Evolutionary conservation across 2,113 vertebrate species (phyloP), one percentile per base, ranked within the genome.

Genomic region (Patagioenas fasciata): DNA sequence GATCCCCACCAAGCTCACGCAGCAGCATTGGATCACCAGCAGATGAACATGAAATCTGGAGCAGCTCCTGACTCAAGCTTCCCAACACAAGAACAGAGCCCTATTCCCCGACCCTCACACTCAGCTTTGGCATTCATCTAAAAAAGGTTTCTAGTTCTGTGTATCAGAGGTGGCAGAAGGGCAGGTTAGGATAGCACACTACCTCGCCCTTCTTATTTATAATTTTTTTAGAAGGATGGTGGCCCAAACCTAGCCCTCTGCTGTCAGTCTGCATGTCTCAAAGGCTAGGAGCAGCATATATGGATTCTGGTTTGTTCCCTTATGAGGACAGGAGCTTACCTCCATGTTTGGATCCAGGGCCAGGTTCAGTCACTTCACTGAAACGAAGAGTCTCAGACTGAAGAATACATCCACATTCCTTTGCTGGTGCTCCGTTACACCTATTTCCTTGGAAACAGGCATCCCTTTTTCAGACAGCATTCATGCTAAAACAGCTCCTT

Each of bases 401-500:
- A 73, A 91, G 77, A 78, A 77, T 36, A 50, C 70, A 65, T 86
- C 91, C 79, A 25, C 14, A 3, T 61, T 87, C 85, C 78, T 95
- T 85, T 89, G 84, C 60, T 93, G 88, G 66, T 88, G 88, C 66
- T 93, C 66, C 79, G 72, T 47, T 48, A 85, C 73, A 18, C 69
- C 71, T 42, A 71, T 58, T 70, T 84, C 85, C 42, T 36, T 42
- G 62, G 94, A 93, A 94, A 80, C 2, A 74, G 93, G 82, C 38
- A 77, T 65, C 48, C 28, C n/a, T 47, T 88, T 78, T 91, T 77
- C 58, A 87, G 92, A 64, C n/a, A 89, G 92, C 15, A 0, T 36
- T 85, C 88, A 88, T 89, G 77, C 66, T 91, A 75, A 93, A 91
- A 95, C 96, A 96, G 92, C 85, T 94, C 92, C 86, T 94, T 56